These are phyloP conservation scores for Neosilurus hyrtlii DNA, from an alignment of 2,797 vertebrate species.

Conservation along the genomic window DNA sequence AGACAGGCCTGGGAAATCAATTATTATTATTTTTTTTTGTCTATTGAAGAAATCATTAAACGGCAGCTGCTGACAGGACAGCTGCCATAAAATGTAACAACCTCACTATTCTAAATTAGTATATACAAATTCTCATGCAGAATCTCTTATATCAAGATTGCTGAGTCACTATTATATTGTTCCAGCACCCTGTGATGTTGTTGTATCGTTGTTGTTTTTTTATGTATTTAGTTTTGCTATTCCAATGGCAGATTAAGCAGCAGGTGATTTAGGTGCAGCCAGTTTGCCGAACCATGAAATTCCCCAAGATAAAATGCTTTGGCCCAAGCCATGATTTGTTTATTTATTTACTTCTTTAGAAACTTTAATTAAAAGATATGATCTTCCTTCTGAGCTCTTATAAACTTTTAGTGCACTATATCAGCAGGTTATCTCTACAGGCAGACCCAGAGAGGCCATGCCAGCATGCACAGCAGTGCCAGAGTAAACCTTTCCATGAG, in stretches of 20 bases:
- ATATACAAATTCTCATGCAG: background rate
- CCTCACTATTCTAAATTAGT: background rate
- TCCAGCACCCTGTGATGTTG: background rate
- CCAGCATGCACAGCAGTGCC: conserved; percentile 26
- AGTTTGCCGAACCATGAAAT: conserved; percentile 60
- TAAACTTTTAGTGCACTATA: conserved; percentile 62
- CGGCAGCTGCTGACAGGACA: background rate
- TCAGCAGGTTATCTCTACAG: conserved; percentile 67
- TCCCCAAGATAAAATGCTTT: conserved; percentile 61
- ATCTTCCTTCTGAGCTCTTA: conserved; percentile 64
- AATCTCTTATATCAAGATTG: background rate
- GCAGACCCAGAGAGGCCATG: conserved; percentile 50
- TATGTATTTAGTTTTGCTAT: conserved; percentile 5
- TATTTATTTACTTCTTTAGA: conserved; percentile 58
- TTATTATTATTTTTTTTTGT: background rate
- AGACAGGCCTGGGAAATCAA: background rate
- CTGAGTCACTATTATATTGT: conserved; percentile 38
- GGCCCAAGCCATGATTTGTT: conserved; percentile 52
- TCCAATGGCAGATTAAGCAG: conserved; percentile 40
- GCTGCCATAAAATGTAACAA: background rate
- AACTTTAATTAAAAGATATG: conserved; percentile 76
- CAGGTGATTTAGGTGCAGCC: conserved; percentile 47
- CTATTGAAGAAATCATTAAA: background rate
- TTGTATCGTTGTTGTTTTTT: background rate
- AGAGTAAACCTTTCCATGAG: conserved; percentile 31